Base-by-base conservation (phyloP, 1,140 invertebrate genomes). In the Pararge aegeria region DNA sequence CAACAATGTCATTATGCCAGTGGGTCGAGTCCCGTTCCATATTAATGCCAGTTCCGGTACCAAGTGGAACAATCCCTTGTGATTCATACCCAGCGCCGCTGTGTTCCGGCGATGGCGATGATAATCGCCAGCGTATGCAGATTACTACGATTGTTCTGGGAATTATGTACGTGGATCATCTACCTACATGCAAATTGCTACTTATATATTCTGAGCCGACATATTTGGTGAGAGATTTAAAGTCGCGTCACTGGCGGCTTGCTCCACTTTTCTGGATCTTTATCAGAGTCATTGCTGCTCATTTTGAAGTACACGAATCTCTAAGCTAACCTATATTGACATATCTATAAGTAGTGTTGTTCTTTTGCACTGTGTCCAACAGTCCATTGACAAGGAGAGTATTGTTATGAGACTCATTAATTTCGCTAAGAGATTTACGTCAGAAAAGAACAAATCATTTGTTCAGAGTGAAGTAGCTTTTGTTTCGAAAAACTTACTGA, bases 71-170 rank as follows among this genome's bases (percentile, higher is more conserved):
- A 64, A 38, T 56, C 51, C 55, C 50, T 21, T 42, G 64, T 68
- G 67, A 71, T 73, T 75, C 66, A 70, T 77, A 68, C 55, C 61
- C 62, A 65, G 21, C 62, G 54, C 40, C 51, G 59, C 6, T 55
- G 48, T 59, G 60, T 66, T 63, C 60, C 63, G 64, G 68, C 30
- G 55, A 68, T 71, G 65, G 48, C 37, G 44, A 65, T 68, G 68
- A 72, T 80, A 77, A 78, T 77, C 70, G 71, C 46, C 55, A 34
- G 40, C 65, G 56, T 79, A 79, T 80, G 78, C 75, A 79, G 70
- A 78, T 79, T 73, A 64, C 62, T 34, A 51, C 62, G 61, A 74
- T 72, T 74, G 72, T 77, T 70, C 54, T 54, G 59, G 49, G 66
- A 66, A 57, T 70, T 61, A 62, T 55, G 37, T 56, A 30, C 53